These are phyloP conservation scores for Kryptopterus vitreolus DNA, from an alignment of 2,797 vertebrate species.

Conservation along the genomic window DNA sequence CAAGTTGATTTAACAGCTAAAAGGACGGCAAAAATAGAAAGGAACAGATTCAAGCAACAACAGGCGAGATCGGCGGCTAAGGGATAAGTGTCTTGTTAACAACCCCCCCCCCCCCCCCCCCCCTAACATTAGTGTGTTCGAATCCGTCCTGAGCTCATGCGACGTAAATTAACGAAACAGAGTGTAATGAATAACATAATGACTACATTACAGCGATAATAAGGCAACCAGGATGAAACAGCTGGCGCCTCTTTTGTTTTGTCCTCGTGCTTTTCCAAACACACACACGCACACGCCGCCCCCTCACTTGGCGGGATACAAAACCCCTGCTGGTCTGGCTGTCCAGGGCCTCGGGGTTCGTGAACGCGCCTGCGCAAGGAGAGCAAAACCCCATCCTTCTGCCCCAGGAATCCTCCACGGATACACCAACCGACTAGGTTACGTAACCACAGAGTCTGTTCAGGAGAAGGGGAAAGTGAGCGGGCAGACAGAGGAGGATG, in stretches of 20 bases:
- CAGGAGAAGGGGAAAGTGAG: slow-evolving; percentile 27
- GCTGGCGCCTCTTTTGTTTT: slow-evolving; percentile 1
- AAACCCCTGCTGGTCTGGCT: slow-evolving; percentile 29
- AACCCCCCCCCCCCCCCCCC: too few species aligned
- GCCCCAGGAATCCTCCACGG: slow-evolving; percentile 48
- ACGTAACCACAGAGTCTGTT: slow-evolving; percentile 57
- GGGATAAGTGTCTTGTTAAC: too few species aligned
- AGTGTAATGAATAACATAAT: slow-evolving; percentile 19
- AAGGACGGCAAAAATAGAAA: neutral
- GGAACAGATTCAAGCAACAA: slow-evolving; percentile 21
- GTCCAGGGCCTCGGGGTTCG: slow-evolving; percentile 22
- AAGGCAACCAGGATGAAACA: slow-evolving; percentile 9
- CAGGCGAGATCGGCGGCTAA: neutral
- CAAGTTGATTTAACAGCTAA: neutral
- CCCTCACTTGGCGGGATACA: neutral
- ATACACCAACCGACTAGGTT: slow-evolving; percentile 67
- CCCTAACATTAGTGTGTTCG: slow-evolving; percentile 17
- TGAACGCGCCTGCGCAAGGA: slow-evolving; percentile 27
- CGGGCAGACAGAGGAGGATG: slow-evolving; percentile 12
- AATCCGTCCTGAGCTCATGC: neutral
- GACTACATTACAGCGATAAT: neutral
- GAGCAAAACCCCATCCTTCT: slow-evolving; percentile 43
- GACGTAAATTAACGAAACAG: slow-evolving; percentile 2
- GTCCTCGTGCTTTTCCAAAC: slow-evolving; percentile 18
- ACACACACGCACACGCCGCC: slow-evolving; percentile 38